A percentile compares a stretch with the other conserved stretches of the same genome.
Conservation (phyloP, 2,797 vertebrate genomes). For the Sciurus vulgaris region DNA sequence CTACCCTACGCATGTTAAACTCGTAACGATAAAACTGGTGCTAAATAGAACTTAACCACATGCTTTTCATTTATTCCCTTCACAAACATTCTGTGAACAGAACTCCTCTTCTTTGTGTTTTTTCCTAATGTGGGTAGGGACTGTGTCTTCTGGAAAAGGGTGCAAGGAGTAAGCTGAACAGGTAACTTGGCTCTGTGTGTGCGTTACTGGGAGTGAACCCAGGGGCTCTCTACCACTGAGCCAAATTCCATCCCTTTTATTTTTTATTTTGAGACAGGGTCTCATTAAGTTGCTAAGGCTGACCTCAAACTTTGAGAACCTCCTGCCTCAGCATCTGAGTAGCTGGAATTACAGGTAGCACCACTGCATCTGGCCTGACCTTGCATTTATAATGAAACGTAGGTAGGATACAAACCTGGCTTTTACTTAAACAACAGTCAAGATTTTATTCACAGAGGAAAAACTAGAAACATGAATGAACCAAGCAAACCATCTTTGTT, state of each 20-base stretch:
- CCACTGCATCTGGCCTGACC: too few species aligned
- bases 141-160: background rate
- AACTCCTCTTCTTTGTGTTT: background rate
- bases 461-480: background rate
- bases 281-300: too few species aligned
- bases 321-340: too few species aligned
- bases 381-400: background rate
- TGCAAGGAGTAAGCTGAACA: background rate
- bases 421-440: background rate
- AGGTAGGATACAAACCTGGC: background rate
- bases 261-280: too few species aligned
- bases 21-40: background rate
- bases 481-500: background rate
- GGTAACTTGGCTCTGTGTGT: too few species aligned
- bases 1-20: background rate
- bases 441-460: background rate
- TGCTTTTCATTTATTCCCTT: background rate
- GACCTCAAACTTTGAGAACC: too few species aligned
- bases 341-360: too few species aligned
- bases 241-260: too few species aligned
- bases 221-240: too few species aligned
- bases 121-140: background rate
- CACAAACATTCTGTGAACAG: background rate
- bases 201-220: too few species aligned
- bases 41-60: background rate